Base-by-base conservation (phyloP, 2,888 invertebrate species). In the Opisthograptis luteolata region DNA sequence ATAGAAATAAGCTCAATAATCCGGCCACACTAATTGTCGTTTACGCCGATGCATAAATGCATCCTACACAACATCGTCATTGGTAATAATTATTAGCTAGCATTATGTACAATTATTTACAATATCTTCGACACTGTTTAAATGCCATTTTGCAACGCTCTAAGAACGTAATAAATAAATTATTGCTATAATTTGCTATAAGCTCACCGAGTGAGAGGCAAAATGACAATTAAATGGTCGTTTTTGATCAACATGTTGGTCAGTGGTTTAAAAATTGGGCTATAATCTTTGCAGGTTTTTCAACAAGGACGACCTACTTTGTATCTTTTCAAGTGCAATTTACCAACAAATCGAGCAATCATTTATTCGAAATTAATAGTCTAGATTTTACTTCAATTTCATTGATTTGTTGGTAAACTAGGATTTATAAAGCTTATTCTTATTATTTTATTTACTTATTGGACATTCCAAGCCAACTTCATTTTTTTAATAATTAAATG, bases 81-180 rank as follows among this genome's bases (percentile, higher is more conserved):
- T 85, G 81, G 81, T 85, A 82, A 73, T 79, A 71, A 73, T 76
- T 74, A 75, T 72, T 70, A 71, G 45, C 44, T 52, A 49, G 31
- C 24, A 10, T 68, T 85, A 86, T 84, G 67, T 84, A 83, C 83
- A 85, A 59, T 61, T 76, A 80, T 80, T 68, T 80, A 80, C 79
- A 77, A 54, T 55, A 54, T 62, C 77, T 80, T 81, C 70, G 76
- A 71, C 62, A 64, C 66, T 52, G 66, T 73, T 73, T 73, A 55
- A 63, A 76, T 73, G 78, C 70, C 78, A 79, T 72, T 78, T 76
- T 72, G 72, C 66, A 70, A 58, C 60, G 64, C 60, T 62, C 58
- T 40, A 55, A 49, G 58, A 57, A 60, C 34, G 27, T 51, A 41
- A 43, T 40, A 30, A 47, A 48, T 42, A 39, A 59, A 14, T 30